Evolutionary conservation across 2,797 vertebrate genomes (phyloP), one percentile per base, ranked within the genome.

Genomic region (Siniperca scherzeri): DNA sequence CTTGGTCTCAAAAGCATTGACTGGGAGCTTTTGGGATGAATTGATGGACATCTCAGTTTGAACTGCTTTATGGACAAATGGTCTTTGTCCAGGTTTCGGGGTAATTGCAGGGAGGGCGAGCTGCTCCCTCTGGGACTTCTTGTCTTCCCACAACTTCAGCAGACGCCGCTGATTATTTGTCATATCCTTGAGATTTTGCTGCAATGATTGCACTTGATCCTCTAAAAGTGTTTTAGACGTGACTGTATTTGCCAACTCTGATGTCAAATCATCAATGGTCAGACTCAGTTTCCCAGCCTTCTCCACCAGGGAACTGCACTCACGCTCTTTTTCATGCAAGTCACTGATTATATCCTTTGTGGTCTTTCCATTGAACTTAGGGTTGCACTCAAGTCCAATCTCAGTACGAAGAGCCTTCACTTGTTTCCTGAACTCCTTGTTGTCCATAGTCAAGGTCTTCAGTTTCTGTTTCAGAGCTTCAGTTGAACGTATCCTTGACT

Each of bases 181-280:
- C 96, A 97, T 96, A 27, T 96, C 96, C 81, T 96, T 96, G n/a
- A 96, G 94, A 78, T 96, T 96, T 81, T 96, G 95, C 73, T 96
- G 95, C 60, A 96, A 74, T 0, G 95, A 94, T 64, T 93, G 93
- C 27, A 97, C 94, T 68, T 96, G 94, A 59, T 96, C 96, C 68
- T 97, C 95, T 66, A 97, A 60, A 21, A 96, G 93, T 50, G 95
- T 94, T 78, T 96, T 96, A 2, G 95, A 96, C 21, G 96, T 96
- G 67, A 95, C 94, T 0, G 93, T 88, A 52, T 95, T 96, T 13
- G 94, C 95, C 89, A 97, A 52, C 78, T 96, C 92, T 36, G 96
- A 93, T 1, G 94, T 94, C 74, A 97, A 67, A 52, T 95, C 93
- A 75, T 96, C 93, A 46, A 97, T 93, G 53, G 93, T 95, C 77